phyloP scores from a whole-genome alignment of 64 coral and sea anemone species.

The Hydrozoanthus tunicans region DNA sequence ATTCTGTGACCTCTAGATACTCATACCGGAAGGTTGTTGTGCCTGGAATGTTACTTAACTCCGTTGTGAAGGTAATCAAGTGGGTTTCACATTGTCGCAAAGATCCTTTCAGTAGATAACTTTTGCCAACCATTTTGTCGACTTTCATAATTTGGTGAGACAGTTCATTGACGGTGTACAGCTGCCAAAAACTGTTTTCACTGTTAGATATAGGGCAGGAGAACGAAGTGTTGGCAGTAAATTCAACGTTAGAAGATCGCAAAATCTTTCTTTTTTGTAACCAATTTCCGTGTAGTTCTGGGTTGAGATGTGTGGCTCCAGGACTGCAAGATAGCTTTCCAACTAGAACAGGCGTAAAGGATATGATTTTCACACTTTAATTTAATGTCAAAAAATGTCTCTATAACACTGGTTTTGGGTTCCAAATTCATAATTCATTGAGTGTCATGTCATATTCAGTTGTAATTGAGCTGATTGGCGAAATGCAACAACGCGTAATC shows the following conservation, averaged over 20 bases:
- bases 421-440: no score
- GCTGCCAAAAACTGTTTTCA: not conserved
- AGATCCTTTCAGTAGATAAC: not conserved
- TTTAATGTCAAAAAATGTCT: no score
- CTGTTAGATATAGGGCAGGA: not conserved
- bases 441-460: no score
- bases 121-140: not conserved
- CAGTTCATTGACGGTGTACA: not conserved
- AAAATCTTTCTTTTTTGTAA: not conserved
- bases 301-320: not conserved
- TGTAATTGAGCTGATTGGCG: no score
- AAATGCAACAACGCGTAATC: no score
- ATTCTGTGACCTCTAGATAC: not conserved
- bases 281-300: not conserved
- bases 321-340: no score
- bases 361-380: no score
- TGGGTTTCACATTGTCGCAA: slow-evolving; percentile 5
- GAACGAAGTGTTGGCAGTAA: not conserved
- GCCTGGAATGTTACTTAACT: not conserved
- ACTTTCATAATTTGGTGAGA: not conserved
- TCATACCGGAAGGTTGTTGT: not conserved
- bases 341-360: not conserved
- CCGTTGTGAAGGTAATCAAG: not conserved
- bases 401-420: no score
- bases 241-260: not conserved